These are phyloP conservation scores for Smittia aterrima DNA, from an alignment of 2,888 invertebrate species.

Conservation along the genomic window DNA sequence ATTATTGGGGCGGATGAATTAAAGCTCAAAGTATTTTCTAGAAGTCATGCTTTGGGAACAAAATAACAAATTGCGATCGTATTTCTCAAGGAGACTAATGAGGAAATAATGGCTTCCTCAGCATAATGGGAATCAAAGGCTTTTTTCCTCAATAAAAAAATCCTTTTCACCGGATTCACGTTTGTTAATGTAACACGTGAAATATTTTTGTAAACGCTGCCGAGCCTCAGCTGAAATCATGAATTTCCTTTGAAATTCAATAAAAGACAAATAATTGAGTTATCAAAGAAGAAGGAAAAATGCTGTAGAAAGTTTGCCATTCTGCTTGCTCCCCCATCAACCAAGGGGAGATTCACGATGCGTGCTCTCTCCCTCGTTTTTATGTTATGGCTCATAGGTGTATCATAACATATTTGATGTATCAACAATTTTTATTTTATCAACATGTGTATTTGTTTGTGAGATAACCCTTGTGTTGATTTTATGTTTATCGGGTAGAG, in stretches of 20 bases:
- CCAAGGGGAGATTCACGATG: not conserved
- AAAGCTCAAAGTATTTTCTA: not conserved
- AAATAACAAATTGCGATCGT: not conserved
- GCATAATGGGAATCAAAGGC: slow-evolving; percentile 17
- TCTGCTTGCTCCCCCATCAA: not conserved
- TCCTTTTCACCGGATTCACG: no score
- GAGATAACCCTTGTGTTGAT: no score
- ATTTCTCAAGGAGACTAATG: slow-evolving; percentile 3
- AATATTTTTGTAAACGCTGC: no score
- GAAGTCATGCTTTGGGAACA: not conserved
- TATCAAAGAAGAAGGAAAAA: not conserved
- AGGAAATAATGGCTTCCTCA: slow-evolving; percentile 28
- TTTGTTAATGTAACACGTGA: no score
- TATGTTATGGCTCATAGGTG: slow-evolving; percentile 28
- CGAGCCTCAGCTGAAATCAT: not conserved
- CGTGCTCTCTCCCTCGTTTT: not conserved
- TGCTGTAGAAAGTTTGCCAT: not conserved
- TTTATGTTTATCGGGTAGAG: not conserved
- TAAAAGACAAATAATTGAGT: not conserved
- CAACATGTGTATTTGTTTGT: not conserved
- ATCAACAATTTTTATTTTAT: not conserved
- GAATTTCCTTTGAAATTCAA: not conserved
- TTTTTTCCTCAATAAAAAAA: not conserved
- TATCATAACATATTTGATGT: slow-evolving; percentile 24
- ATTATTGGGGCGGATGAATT: not conserved